Conservation (phyloP, 2,113 vertebrate genomes). For the Stegostoma tigrinum region DNA sequence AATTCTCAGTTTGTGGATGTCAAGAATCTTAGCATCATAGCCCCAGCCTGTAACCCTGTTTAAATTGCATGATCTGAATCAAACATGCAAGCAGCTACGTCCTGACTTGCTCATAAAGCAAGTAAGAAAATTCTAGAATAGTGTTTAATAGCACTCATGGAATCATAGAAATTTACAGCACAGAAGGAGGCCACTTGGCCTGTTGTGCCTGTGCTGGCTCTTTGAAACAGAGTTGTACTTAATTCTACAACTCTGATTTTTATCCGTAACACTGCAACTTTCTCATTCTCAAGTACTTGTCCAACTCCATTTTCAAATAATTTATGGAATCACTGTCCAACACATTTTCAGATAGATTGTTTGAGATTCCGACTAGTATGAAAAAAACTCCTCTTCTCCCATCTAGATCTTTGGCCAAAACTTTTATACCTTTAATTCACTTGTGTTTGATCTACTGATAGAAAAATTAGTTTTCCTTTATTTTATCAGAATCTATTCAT, state of each 20-base stretch:
- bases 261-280: background rate
- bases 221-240: background rate
- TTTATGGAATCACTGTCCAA: background rate
- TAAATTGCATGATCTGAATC: background rate
- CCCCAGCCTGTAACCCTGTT: background rate
- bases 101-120: background rate
- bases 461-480: background rate
- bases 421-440: background rate
- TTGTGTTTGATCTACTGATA: background rate
- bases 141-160: background rate
- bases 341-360: background rate
- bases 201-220: background rate
- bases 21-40: background rate
- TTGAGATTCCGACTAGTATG: background rate
- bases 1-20: background rate
- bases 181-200: background rate
- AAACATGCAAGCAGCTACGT: background rate
- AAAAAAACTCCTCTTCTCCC: background rate
- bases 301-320: background rate
- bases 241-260: background rate
- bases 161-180: background rate
- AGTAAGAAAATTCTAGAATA: background rate
- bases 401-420: background rate
- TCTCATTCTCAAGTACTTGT: background rate
- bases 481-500: background rate